Evolutionary conservation across 1,140 invertebrate species (phyloP), one percentile per base, ranked within the genome.

Genomic region (Apis florea): DNA sequence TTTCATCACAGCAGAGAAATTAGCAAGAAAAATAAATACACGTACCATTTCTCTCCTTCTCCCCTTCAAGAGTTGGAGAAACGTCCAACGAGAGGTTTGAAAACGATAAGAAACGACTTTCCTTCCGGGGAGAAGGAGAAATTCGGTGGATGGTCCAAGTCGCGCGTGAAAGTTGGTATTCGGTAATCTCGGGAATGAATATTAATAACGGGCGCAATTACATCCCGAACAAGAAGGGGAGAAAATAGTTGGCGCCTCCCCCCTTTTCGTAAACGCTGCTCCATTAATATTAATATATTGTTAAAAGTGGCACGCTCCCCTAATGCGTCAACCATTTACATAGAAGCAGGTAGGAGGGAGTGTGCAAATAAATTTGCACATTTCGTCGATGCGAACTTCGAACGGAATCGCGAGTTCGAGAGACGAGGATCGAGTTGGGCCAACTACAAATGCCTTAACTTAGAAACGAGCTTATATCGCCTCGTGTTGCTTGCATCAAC

Each of bases 321-420:
- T 79, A 79, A 79, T 79, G 78, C 78, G 78, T 73, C 59, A 56
- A 66, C 78, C 78, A 79, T 79, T 79, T 79, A 79, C 78, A 79
- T 53, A 72, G 69, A 64, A 53, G 47, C 21, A 47, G 59, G 70
- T 79, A 78, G 53, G 47, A 31, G 59, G 69, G 51, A 49, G 77
- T 49, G 77, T 49, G 56, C 66, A 79, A 73, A 79, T 73, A 79
- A 79, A 79, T 79, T 79, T 26, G 71, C 70, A 70, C 24, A 63
- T 64, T 73, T 78, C 56, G 24, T 56, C 15, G 53, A 11, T 26
- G 51, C 24, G 8, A 24, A n/a, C 9, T 21, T 21, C 24, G n/a
- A n/a, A 19, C 40, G 40, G 66, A 51, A 2, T 59, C 8, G n/a
- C 5, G 64, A 77, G 26, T 67, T 77, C 17, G 49, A 31, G 78